Evolutionary conservation across 2,888 invertebrate genomes (phyloP).

Genomic region (Acronicta leporina): DNA sequence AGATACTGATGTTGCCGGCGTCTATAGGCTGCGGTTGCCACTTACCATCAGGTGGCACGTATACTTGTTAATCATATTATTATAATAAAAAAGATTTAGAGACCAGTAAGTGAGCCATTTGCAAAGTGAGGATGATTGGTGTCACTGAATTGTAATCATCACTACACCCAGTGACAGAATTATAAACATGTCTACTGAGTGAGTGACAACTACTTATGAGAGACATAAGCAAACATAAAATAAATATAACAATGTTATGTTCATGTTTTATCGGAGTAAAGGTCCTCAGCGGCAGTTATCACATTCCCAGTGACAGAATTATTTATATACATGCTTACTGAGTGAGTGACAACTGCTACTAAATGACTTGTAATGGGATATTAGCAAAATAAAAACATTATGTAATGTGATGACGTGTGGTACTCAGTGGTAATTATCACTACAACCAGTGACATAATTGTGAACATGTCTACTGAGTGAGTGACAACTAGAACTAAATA

Average conservation of each 20-base stretch:
- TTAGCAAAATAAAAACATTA: neutral
- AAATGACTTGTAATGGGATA: neutral
- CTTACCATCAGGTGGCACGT: too few species aligned
- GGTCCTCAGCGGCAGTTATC: constrained; percentile 5
- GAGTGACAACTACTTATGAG: constrained; percentile 11
- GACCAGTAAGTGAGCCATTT: too few species aligned
- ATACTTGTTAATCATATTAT: too few species aligned
- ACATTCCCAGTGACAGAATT: constrained; percentile 41
- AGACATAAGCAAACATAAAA: neutral
- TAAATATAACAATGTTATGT: too few species aligned
- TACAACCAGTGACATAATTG: constrained; percentile 32
- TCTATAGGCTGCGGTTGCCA: too few species aligned
- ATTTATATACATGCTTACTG: constrained; percentile 44
- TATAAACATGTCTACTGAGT: constrained; percentile 31
- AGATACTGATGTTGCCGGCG: too few species aligned
- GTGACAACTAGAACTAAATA: constrained; percentile 22
- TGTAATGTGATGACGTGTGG: neutral
- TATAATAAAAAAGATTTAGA: too few species aligned
- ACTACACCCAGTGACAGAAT: constrained; percentile 30
- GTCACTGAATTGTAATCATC: too few species aligned
- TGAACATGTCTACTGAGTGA: constrained; percentile 43
- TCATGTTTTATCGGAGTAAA: too few species aligned
- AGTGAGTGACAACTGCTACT: constrained; percentile 39
- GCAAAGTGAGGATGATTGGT: too few species aligned
- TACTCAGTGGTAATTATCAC: constrained; percentile 11